phyloP scores from a whole-genome alignment of 2,797 vertebrate species.

The Peromyscus aztecus region DNA sequence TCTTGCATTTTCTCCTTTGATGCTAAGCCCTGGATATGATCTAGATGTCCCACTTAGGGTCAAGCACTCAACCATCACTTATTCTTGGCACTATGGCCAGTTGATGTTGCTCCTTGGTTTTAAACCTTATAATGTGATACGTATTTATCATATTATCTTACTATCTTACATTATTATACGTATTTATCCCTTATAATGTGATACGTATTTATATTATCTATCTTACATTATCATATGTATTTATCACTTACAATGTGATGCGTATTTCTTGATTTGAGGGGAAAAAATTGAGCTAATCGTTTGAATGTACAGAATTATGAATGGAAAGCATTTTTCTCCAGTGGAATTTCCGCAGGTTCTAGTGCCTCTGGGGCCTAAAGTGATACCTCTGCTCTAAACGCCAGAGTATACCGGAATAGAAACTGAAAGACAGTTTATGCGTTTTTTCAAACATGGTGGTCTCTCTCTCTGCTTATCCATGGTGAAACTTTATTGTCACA shows the following conservation, averaged over 20 bases:
- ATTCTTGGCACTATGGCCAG: background rate
- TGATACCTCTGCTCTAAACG: conserved; percentile 31
- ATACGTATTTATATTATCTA: too few species aligned
- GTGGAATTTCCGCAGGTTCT: conserved; percentile 4
- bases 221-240: too few species aligned
- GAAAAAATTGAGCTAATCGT: conserved; percentile 52
- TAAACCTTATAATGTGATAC: conserved; percentile 8
- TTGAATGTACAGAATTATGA: conserved; percentile 9
- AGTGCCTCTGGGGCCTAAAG: conserved; percentile 35
- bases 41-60: background rate
- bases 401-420: background rate
- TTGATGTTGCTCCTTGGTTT: conserved; percentile 14
- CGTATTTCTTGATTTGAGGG: conserved; percentile 25
- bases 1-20: background rate
- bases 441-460: background rate
- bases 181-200: too few species aligned
- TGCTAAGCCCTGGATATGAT: background rate
- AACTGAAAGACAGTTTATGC: background rate
- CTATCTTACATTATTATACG: too few species aligned
- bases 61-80: background rate
- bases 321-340: conserved; percentile 30
- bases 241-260: too few species aligned
- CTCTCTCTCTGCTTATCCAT: background rate
- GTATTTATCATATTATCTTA: background rate
- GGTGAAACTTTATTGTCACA: background rate